phyloP scores from a whole-genome alignment of 2,113 vertebrate species.

The Albula glossodonta region DNA sequence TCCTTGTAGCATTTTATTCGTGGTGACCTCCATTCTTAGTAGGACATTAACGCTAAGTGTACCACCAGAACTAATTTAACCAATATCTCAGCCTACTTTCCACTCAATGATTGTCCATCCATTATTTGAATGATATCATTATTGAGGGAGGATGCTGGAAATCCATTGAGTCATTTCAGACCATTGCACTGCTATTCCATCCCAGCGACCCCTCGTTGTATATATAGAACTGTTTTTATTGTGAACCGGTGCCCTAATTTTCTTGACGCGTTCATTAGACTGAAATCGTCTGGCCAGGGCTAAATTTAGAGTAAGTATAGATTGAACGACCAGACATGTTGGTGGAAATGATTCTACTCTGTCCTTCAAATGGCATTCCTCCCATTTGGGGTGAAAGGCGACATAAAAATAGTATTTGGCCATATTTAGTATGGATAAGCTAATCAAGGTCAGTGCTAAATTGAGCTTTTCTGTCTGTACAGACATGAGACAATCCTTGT shows the following conservation, averaged over 20 bases:
- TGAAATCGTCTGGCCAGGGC: slow-evolving; percentile 13
- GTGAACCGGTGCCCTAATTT: background rate
- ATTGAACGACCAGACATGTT: slow-evolving; percentile 44
- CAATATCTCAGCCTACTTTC: background rate
- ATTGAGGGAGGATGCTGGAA: too few species aligned
- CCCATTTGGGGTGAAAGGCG: slow-evolving; percentile 43
- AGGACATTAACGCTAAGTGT: background rate
- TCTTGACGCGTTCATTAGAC: slow-evolving; percentile 20
- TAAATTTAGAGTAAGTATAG: slow-evolving; percentile 43
- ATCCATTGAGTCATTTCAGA: background rate
- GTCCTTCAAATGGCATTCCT: slow-evolving; percentile 37
- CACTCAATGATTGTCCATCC: background rate
- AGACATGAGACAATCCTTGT: slow-evolving; percentile 20
- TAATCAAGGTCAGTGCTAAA: slow-evolving; percentile 36
- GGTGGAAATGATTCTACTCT: slow-evolving; percentile 47
- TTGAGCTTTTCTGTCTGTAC: slow-evolving; percentile 22
- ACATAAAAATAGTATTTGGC: slow-evolving; percentile 31
- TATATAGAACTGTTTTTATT: slow-evolving; percentile 17
- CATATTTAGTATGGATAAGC: slow-evolving; percentile 33
- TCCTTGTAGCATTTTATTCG: background rate
- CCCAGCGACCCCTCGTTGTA: background rate
- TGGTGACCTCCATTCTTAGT: background rate
- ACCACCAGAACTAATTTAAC: background rate
- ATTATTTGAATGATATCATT: background rate
- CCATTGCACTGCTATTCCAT: background rate